Percentiles rank a stretch among this genome's conserved stretches.
These are phyloP conservation scores for Sebastiscus tertius DNA, from an alignment of 2,797 vertebrate genomes.

Conservation along the genomic window DNA sequence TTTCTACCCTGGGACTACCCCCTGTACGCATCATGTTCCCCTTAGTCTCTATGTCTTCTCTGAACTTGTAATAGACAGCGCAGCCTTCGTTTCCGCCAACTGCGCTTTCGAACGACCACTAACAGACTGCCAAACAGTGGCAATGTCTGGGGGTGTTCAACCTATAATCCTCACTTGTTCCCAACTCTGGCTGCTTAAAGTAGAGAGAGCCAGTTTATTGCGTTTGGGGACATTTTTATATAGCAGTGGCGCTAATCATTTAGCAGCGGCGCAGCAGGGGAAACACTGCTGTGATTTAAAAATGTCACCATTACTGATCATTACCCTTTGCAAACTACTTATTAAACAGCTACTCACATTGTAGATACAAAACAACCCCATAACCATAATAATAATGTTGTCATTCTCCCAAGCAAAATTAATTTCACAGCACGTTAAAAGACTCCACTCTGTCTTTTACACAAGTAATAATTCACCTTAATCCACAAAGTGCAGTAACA, in stretches of 20 bases:
- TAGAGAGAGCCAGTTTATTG: background rate
- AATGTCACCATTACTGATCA: constrained; percentile 10
- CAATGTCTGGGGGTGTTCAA: background rate
- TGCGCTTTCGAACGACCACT: background rate
- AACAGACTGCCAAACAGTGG: background rate
- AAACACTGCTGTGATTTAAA: background rate
- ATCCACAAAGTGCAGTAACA: constrained; percentile 3
- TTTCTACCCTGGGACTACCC: no score
- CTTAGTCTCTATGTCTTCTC: background rate
- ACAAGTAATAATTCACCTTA: background rate
- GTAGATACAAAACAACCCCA: background rate
- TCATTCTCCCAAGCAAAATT: background rate
- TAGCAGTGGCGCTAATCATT: background rate
- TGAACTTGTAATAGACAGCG: background rate
- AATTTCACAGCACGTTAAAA: background rate
- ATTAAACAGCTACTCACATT: background rate
- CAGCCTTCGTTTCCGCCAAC: background rate
- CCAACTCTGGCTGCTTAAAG: background rate
- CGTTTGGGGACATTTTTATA: background rate
- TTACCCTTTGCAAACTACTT: background rate
- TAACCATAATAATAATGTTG: background rate
- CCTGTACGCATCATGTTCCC: background rate
- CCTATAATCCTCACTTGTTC: background rate
- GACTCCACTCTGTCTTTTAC: background rate
- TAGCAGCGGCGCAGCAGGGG: background rate